Conservation (phyloP, 2,113 vertebrate genomes). For the Leuciscus idus region DNA sequence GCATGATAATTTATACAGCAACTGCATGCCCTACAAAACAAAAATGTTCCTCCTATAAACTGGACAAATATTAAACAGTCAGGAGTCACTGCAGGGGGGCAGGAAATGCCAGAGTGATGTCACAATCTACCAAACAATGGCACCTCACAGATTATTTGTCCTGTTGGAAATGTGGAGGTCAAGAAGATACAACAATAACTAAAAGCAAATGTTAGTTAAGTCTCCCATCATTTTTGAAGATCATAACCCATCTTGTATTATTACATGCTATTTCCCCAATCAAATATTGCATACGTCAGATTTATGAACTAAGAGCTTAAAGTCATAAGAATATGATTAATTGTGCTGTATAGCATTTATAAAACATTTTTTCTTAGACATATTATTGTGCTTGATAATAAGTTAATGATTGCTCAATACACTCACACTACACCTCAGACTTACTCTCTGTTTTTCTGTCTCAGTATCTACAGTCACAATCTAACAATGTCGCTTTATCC, state of each 20-base stretch:
- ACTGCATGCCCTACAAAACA: not conserved
- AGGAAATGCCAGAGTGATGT: conserved; percentile 66
- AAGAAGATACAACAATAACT: conserved; percentile 49
- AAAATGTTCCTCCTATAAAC: not conserved
- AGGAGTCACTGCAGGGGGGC: conserved; percentile 47
- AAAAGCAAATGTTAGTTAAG: conserved; percentile 69
- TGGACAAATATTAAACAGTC: conserved; percentile 28
- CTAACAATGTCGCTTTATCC: conserved; percentile 66
- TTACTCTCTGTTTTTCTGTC: not conserved
- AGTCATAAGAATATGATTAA: not conserved
- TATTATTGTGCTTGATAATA: not conserved
- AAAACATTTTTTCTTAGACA: not conserved
- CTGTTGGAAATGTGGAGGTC: conserved; percentile 31
- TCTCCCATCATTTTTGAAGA: conserved; percentile 6
- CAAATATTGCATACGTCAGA: not conserved
- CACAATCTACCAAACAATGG: conserved; percentile 61
- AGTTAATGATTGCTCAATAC: conserved; percentile 24
- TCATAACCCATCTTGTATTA: not conserved
- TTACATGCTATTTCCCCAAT: not conserved
- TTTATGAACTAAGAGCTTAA: not conserved
- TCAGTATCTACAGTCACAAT: conserved; percentile 26
- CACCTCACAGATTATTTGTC: conserved; percentile 60
- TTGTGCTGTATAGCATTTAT: not conserved
- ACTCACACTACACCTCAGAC: not conserved
- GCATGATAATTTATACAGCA: not conserved